Evolutionary conservation across 2,888 invertebrate genomes (phyloP), one percentile per base, ranked within the genome.

Genomic region (Macrophya alboannulata): DNA sequence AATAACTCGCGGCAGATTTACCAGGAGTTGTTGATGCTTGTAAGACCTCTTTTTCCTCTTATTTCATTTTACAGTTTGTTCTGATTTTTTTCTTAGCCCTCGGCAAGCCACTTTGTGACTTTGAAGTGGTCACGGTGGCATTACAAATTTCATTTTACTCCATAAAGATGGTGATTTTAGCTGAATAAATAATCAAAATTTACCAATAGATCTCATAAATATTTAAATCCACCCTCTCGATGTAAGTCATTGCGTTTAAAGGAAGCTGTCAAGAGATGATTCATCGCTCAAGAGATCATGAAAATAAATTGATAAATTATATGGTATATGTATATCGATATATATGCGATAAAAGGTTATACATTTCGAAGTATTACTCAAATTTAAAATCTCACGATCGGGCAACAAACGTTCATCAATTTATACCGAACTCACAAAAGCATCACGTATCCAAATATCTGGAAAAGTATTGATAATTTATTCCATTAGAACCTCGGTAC

Each of bases 141-240:
- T 68, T 17, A 68, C 8, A 45, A 74, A 74, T 74, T 40, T 45
- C 43, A 74, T 45, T 74, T 45, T n/a, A 21, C 72, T 21, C 37
- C 15, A 68, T 2, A 12, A 17, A 37, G 68, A 6, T 17, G 37
- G 37, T 68, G 72, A 74, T 45, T 74, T 31, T 25, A n/a, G 17
- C 21, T 74, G 21, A 74, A 74, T 74, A 74, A 74, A 74, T 45
- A 74, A 45, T 43, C 0, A 21, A 45, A 74, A 74, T 74, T 45
- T n/a, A 12, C 72, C 45, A n/a, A 15, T 45, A n/a, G 3, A 74
- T 45, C 4, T 74, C 21, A 74, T 21, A 74, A 74, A 74, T 74
- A 74, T 74, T 74, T 12, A 74, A 43, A 31, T 45, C n/a, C 72
- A 71, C 72, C 21, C 4, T 45, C 37, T 37, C 45, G 21, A 12